phyloP scores from a whole-genome alignment of 2,888 invertebrate species.

The Nezara viridula region DNA sequence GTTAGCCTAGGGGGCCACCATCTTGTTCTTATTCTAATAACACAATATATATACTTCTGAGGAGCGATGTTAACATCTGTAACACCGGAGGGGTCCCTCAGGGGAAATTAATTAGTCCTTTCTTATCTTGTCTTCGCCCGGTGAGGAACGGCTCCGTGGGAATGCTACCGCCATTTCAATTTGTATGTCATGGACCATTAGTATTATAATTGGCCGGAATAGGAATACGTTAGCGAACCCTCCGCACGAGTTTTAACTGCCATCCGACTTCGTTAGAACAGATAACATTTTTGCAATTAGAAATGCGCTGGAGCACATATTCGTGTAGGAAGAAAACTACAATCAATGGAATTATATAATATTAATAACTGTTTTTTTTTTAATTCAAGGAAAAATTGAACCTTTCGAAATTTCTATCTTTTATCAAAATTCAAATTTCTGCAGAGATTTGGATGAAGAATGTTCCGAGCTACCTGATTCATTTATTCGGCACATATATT shows the following conservation, averaged over 20 bases:
- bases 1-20: not conserved
- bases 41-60: slow-evolving; percentile 51
- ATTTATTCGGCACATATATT: too few species aligned
- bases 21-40: slow-evolving; percentile 57
- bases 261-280: not conserved
- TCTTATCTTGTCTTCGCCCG: slow-evolving; percentile 44
- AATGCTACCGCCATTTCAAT: slow-evolving; percentile 5
- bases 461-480: too few species aligned
- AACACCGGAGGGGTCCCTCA: not conserved
- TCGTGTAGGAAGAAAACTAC: too few species aligned
- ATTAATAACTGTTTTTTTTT: too few species aligned
- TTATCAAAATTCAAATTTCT: too few species aligned
- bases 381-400: too few species aligned
- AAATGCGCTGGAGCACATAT: not conserved
- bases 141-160: slow-evolving; percentile 44
- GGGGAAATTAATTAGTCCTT: slow-evolving; percentile 47
- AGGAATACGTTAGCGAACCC: not conserved
- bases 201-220: not conserved
- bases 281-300: not conserved
- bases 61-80: slow-evolving; percentile 40
- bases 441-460: too few species aligned
- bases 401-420: too few species aligned
- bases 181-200: slow-evolving; percentile 6
- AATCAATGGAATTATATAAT: too few species aligned
- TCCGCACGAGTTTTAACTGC: not conserved